Conservation (phyloP, 2,113 vertebrate genomes). For the Delphinus delphis region DNA sequence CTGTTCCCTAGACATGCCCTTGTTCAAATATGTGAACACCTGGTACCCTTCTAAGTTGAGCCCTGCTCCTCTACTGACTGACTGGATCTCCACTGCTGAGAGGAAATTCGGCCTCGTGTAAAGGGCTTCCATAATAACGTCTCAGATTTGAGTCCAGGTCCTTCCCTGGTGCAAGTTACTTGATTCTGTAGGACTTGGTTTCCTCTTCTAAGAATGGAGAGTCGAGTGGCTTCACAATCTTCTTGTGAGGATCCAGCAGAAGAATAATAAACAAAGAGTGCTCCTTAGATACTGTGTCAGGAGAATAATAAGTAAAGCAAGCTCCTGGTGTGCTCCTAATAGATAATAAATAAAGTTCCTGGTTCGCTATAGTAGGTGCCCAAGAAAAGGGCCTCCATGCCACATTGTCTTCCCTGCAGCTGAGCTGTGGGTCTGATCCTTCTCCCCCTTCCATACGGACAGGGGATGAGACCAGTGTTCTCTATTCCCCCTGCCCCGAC, state of each 20-base stretch:
- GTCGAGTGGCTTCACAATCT: not conserved
- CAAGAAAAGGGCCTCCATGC: not conserved
- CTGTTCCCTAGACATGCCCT: not conserved
- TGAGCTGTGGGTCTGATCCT: not conserved
- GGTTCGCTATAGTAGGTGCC: rapidly evolving
- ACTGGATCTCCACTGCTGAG: not conserved
- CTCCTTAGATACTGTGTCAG: rapidly evolving
- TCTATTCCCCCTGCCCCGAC: rapidly evolving
- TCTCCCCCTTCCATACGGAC: rapidly evolving
- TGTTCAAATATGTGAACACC: not conserved
- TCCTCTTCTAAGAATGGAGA: not conserved
- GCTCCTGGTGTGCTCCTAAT: not conserved
- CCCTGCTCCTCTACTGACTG: not conserved
- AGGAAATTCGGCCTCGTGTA: not conserved
- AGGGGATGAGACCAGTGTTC: too few relatives aligned
- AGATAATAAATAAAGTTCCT: not conserved
- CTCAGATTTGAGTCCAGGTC: not conserved
- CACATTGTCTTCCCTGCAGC: not conserved
- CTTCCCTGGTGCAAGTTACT: not conserved
- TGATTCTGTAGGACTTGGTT: not conserved
- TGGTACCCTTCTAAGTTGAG: rapidly evolving
- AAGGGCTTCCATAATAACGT: not conserved
- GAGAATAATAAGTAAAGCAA: not conserved
- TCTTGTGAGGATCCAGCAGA: not conserved
- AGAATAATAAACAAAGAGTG: not conserved